A percentile compares a stretch with the other conserved stretches of the same genome.
These are phyloP conservation scores for Chymomyza caudatula DNA, from an alignment of 2,888 invertebrate species.

Conservation along the genomic window DNA sequence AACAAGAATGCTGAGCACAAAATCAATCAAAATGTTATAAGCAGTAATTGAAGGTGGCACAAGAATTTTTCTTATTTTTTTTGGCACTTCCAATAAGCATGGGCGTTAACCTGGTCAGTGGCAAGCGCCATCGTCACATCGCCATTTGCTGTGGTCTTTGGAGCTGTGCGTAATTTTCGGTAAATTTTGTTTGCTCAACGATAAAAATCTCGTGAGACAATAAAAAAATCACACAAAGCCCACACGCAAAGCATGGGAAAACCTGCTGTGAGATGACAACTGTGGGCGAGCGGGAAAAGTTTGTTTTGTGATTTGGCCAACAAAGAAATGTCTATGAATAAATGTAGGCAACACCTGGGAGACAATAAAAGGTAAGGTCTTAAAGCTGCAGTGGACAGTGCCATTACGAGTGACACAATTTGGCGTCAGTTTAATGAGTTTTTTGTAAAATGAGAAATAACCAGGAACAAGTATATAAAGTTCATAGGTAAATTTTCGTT, in stretches of 20 bases:
- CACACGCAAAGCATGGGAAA: neutral
- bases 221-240: slow-evolving; percentile 26
- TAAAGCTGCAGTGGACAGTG: neutral
- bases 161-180: slow-evolving; percentile 29
- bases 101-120: neutral
- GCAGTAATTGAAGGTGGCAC: slow-evolving; percentile 38
- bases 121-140: neutral
- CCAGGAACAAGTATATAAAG: neutral
- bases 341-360: slow-evolving; percentile 32
- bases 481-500: neutral
- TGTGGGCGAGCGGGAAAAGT: slow-evolving; percentile 31
- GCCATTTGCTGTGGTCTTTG: neutral
- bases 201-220: slow-evolving; percentile 58
- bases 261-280: neutral
- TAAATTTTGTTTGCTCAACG: slow-evolving; percentile 45
- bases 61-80: slow-evolving; percentile 14
- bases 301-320: slow-evolving; percentile 38
- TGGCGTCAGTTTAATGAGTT: slow-evolving; percentile 27
- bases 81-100: neutral
- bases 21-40: slow-evolving; percentile 57
- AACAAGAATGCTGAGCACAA: neutral
- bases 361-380: slow-evolving; percentile 39
- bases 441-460: slow-evolving; percentile 8
- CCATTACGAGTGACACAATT: neutral
- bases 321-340: slow-evolving; percentile 32